phyloP scores from a whole-genome alignment of 2,113 vertebrate genomes.

The Tor tambroides region DNA sequence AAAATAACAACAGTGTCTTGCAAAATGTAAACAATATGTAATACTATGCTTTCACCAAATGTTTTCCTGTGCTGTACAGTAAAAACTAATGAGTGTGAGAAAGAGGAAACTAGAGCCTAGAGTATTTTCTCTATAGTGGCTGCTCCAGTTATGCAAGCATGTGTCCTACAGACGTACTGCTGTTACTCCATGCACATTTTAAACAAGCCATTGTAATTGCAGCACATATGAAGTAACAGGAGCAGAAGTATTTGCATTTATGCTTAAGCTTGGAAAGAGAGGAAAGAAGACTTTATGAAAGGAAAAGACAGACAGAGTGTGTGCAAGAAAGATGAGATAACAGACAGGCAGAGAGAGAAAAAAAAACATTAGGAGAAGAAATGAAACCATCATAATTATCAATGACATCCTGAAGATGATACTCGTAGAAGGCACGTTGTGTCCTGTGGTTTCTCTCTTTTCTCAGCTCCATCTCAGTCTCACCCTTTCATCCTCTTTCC shows the following conservation, averaged over 20 bases:
- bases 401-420: constrained; percentile 63
- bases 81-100: neutral
- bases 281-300: constrained; percentile 14
- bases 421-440: constrained; percentile 67
- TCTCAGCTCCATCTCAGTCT: constrained; percentile 40
- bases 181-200: constrained; percentile 37
- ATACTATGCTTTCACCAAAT: neutral
- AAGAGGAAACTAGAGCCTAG: constrained; percentile 2
- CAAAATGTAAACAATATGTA: neutral
- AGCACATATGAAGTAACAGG: constrained; percentile 40
- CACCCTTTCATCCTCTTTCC: constrained; percentile 29
- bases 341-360: neutral
- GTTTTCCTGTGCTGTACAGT: neutral
- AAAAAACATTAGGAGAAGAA: neutral
- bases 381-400: constrained; percentile 61
- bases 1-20: neutral
- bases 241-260: constrained; percentile 36
- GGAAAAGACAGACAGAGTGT: constrained; percentile 20
- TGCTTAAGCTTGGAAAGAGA: constrained; percentile 19
- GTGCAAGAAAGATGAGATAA: constrained; percentile 44
- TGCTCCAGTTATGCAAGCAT: constrained; percentile 39
- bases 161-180: neutral
- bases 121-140: constrained; percentile 4
- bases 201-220: constrained; percentile 7
- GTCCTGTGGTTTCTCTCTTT: constrained; percentile 58